Percentiles rank a stretch among this genome's conserved stretches.
These are phyloP conservation scores for Gasteruption jaculator DNA, from an alignment of 2,888 invertebrate genomes.

Conservation along the genomic window DNA sequence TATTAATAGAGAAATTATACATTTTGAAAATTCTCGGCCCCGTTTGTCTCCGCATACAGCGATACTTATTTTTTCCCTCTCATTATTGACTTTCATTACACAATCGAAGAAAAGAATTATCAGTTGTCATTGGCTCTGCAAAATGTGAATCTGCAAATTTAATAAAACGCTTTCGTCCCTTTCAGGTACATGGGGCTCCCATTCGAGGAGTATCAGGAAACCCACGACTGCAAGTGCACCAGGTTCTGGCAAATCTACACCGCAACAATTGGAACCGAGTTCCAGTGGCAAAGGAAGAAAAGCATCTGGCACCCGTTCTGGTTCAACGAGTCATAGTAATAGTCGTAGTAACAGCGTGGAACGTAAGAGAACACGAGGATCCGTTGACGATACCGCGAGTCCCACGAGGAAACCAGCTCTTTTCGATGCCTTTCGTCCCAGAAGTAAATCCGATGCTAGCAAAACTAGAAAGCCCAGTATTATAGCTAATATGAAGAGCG, in stretches of 20 bases:
- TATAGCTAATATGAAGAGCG: conserved; percentile 82
- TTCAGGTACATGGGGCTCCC: conserved; percentile 48
- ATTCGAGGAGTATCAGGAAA: conserved; percentile 40
- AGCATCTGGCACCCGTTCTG: conserved; percentile 48
- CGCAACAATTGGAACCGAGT: conserved; percentile 34
- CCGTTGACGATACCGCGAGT: conserved; percentile 58
- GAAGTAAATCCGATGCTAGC: conserved; percentile 72
- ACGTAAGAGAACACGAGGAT: conserved; percentile 37
- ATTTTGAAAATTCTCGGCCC: no score
- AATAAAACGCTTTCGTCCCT: no score
- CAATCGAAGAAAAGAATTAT: neutral
- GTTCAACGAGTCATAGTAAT: conserved; percentile 47
- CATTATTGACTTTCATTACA: no score
- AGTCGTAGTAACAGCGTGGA: conserved; percentile 47
- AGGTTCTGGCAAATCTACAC: conserved; percentile 45
- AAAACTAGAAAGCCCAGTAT: conserved; percentile 62
- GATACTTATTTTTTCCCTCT: no score
- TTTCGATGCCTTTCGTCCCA: conserved; percentile 75
- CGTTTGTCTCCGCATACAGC: no score
- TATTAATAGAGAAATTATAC: no score
- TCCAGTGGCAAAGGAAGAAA: conserved; percentile 39
- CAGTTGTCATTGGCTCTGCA: neutral
- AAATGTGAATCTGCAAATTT: no score
- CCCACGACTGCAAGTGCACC: conserved; percentile 40
- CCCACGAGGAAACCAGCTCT: conserved; percentile 70